Base-by-base conservation (phyloP, 2,797 vertebrate genomes). In the Cirrhinus molitorella region DNA sequence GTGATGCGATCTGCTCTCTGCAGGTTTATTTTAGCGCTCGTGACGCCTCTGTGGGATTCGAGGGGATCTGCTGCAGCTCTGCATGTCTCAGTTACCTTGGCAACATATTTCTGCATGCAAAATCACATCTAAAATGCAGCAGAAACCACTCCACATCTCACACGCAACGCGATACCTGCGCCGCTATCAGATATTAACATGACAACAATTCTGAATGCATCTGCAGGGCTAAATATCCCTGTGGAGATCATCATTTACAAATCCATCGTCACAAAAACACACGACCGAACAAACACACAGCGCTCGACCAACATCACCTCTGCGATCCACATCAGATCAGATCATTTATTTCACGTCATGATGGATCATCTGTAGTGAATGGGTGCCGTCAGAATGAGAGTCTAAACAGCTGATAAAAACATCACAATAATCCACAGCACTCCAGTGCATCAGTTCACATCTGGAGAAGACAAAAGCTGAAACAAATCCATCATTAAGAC, bases 41-140 rank as follows among this genome's bases (percentile, higher is more conserved):
- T 85, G 40, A 66, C 79, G 76, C 70, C 91, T 91, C 90, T 68
- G 55, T 91, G 91, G 90, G 90, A 92, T 93, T 93, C 89, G 90
- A 83, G 89, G 83, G 81, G 90, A 91, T 90, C 87, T 90, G 91
- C 67, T 79, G 31, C 87, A 79, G 88, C 74, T 90, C 80, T 91
- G 85, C 92, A 88, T 90, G 91, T 91, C 92, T 93, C 92, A 92
- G 95, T 95, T 95, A 94, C 95, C 94, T 89, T 94, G 93, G 94
- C 91, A 95, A 95, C 95, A 95, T 93, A 93, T 94, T 94, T 93
- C 94, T 94, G 93, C 93, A 94, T 95, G 92, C 92, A 94, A 81
- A 94, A 94, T 93, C 94, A 91, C 92, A 93, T 94, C 90, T 89
- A 72, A 88, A 75, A 85, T 63, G 79, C 80, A 85, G 89, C 91